Conservation (phyloP, 2,797 vertebrate species). For the Triplophysa bombifrons region DNA sequence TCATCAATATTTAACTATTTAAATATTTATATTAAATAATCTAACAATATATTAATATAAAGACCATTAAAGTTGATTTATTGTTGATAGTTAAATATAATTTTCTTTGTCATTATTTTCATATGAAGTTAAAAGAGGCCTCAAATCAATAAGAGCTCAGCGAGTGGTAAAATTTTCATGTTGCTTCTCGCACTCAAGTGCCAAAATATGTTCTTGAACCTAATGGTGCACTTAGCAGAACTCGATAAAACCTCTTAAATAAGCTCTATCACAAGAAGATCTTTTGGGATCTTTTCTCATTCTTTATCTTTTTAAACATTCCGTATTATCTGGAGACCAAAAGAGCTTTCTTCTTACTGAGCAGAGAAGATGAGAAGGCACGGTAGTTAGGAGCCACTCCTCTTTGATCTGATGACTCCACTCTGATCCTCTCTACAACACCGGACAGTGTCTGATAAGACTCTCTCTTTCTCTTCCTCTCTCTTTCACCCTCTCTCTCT, state of each 20-base stretch:
- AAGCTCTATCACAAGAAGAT: slow-evolving; percentile 17
- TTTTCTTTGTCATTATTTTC: neutral
- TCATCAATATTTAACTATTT: neutral
- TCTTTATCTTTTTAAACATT: slow-evolving; percentile 76
- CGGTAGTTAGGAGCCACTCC: slow-evolving; percentile 70
- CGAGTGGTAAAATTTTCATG: neutral
- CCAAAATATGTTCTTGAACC: slow-evolving; percentile 17
- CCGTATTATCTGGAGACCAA: slow-evolving; percentile 83
- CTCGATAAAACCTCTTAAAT: slow-evolving; percentile 12
- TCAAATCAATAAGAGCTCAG: neutral
- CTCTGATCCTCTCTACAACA: slow-evolving; percentile 85
- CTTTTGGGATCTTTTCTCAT: slow-evolving; percentile 29
- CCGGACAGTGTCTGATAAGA: slow-evolving; percentile 87
- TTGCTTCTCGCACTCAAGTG: slow-evolving; percentile 10
- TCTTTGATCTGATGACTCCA: slow-evolving; percentile 94
- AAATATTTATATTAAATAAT: neutral
- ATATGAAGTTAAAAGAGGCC: neutral
- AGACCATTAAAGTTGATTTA: no score
- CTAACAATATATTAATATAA: neutral
- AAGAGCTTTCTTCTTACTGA: slow-evolving; percentile 78
- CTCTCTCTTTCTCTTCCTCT: slow-evolving; percentile 52
- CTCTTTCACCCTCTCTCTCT: slow-evolving; percentile 4
- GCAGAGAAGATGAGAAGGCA: slow-evolving; percentile 57
- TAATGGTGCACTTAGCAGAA: slow-evolving; percentile 14
- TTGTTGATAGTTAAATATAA: neutral